phyloP scores from a whole-genome alignment of 2,888 invertebrate genomes.

The Allacma fusca region DNA sequence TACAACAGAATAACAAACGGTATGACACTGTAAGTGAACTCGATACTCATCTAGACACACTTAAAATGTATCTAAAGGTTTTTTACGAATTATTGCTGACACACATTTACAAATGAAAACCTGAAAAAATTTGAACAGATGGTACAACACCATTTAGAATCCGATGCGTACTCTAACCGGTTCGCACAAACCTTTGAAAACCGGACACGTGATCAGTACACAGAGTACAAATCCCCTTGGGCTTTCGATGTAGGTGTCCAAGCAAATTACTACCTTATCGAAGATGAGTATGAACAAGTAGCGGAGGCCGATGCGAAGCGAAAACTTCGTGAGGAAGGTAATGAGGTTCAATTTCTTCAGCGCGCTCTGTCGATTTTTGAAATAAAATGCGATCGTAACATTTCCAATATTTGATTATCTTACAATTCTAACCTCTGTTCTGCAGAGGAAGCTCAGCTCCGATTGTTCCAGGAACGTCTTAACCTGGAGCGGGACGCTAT shows the following conservation, averaged over 20 bases:
- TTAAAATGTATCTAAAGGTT: too few relatives aligned
- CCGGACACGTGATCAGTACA: slow-evolving; percentile 45
- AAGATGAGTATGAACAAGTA: slow-evolving; percentile 56
- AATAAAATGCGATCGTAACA: too few relatives aligned
- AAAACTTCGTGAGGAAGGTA: slow-evolving; percentile 52
- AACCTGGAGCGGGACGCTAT: slow-evolving; percentile 33
- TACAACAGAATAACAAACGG: slow-evolving; percentile 49
- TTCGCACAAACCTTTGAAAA: slow-evolving; percentile 44
- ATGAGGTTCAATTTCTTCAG: too few relatives aligned
- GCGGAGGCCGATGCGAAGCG: slow-evolving; percentile 49
- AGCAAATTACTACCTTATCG: slow-evolving; percentile 51
- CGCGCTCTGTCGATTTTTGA: not conserved
- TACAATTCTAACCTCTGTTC: too few relatives aligned
- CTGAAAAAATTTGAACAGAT: slow-evolving; percentile 44
- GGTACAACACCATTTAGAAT: slow-evolving; percentile 56
- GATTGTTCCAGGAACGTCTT: slow-evolving; percentile 24
- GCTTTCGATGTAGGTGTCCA: slow-evolving; percentile 37
- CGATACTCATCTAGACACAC: not conserved
- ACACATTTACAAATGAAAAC: not conserved
- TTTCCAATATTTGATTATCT: too few relatives aligned
- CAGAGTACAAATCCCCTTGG: slow-evolving; percentile 42
- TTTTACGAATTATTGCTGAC: too few relatives aligned
- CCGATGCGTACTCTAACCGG: slow-evolving; percentile 52
- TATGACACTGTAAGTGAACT: slow-evolving; percentile 44
- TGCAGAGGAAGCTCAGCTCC: slow-evolving; percentile 35